Conservation (phyloP, 2,113 vertebrate species). For the Oryzias javanicus region DNA sequence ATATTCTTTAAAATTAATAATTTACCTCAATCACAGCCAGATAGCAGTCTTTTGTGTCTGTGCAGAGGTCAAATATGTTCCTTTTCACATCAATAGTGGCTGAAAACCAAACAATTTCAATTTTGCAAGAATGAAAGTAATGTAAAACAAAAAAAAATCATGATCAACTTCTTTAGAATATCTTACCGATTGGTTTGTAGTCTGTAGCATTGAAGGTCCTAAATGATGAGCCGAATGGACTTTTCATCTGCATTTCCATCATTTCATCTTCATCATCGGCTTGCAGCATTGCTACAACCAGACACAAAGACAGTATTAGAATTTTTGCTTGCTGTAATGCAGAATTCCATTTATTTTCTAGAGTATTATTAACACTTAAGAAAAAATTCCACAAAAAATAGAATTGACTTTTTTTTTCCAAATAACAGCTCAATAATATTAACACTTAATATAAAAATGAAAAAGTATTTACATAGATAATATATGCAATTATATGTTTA, state of each 20-base stretch:
- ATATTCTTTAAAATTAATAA: not conserved
- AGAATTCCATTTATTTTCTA: too few species aligned
- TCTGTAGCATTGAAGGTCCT: constrained; percentile 98
- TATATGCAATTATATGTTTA: too few species aligned
- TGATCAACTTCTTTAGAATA: not conserved
- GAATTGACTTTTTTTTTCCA: too few species aligned
- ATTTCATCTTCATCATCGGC: constrained; percentile 98
- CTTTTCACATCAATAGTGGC: constrained; percentile 97
- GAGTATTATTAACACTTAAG: too few species aligned
- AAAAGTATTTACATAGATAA: too few species aligned
- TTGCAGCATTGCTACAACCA: constrained; percentile 90
- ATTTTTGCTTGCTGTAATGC: not conserved
- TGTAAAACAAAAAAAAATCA: not conserved
- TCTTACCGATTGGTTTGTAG: constrained; percentile 96
- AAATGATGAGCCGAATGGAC: constrained; percentile 98
- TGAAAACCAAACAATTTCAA: constrained; percentile 45
- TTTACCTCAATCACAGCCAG: constrained; percentile 97
- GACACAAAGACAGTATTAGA: constrained; percentile 12
- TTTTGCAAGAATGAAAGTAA: not conserved
- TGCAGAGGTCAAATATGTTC: constrained; percentile 98
- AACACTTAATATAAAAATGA: too few species aligned
- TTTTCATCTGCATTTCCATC: constrained; percentile 97
- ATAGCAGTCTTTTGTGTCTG: constrained; percentile 99
- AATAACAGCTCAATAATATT: too few species aligned
- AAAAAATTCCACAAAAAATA: too few species aligned